phyloP scores from a whole-genome alignment of 2,797 vertebrate genomes.

The Channa striata region DNA sequence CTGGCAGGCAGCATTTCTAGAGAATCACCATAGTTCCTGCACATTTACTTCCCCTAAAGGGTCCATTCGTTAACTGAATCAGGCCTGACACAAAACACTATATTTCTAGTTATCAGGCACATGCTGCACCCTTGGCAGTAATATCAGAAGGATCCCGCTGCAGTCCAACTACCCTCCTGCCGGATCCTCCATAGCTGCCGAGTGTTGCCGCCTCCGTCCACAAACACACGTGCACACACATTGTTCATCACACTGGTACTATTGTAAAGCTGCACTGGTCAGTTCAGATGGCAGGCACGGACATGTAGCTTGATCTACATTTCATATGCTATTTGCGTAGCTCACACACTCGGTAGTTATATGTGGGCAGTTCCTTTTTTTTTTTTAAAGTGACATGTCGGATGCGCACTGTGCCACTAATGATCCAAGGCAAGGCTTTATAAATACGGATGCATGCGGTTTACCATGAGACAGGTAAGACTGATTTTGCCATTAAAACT shows the following conservation, averaged over 20 bases:
- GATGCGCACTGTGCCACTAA: conserved; percentile 49
- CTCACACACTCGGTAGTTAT: conserved; percentile 33
- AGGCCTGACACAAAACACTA: conserved; percentile 61
- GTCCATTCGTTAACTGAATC: conserved; percentile 70
- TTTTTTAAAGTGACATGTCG: conserved; percentile 57
- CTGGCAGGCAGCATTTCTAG: conserved; percentile 44
- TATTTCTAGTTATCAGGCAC: conserved; percentile 60
- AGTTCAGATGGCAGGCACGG: conserved; percentile 8
- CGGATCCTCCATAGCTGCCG: conserved; percentile 39
- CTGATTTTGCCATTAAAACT: conserved; percentile 56
- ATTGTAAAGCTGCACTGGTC: neutral
- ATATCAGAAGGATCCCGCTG: conserved; percentile 44
- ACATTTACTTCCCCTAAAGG: conserved; percentile 73
- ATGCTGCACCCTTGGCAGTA: conserved; percentile 62
- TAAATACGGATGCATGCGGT: conserved; percentile 72
- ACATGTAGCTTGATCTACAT: conserved; percentile 52
- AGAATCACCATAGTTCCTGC: conserved; percentile 70
- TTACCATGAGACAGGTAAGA: conserved; percentile 45
- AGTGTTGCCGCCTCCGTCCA: conserved; percentile 22
- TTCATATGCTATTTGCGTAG: conserved; percentile 46
- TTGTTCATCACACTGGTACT: neutral
- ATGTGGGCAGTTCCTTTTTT: conserved; percentile 43
- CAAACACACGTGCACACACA: neutral
- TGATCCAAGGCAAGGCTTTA: conserved; percentile 59
- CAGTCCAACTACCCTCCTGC: conserved; percentile 40